Conservation (phyloP, 2,797 vertebrate genomes). For the Danio aesculapii region DNA sequence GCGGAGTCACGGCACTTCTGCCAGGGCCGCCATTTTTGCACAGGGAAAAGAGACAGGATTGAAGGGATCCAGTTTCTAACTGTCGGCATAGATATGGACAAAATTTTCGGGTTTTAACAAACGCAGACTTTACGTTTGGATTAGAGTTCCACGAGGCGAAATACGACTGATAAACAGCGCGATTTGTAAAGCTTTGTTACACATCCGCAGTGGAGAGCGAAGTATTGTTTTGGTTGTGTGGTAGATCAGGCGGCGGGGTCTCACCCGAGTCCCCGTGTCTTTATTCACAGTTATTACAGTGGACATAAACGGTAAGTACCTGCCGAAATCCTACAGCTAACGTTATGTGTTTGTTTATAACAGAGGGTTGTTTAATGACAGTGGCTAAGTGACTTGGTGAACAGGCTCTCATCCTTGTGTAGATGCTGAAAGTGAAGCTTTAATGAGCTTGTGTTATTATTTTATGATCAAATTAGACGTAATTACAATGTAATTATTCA, state of each 20-base stretch:
- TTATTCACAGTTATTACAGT: slow-evolving; percentile 78
- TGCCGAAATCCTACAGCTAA: not conserved
- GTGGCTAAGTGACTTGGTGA: slow-evolving; percentile 69
- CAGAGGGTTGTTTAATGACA: slow-evolving; percentile 22
- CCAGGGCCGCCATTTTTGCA: slow-evolving; percentile 98
- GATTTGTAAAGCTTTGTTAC: slow-evolving; percentile 75
- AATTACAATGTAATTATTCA: not conserved
- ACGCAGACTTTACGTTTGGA: slow-evolving; percentile 56
- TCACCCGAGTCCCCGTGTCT: slow-evolving; percentile 79
- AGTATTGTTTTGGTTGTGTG: slow-evolving; percentile 91
- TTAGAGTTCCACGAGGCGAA: slow-evolving; percentile 48
- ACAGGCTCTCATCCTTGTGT: slow-evolving; percentile 60
- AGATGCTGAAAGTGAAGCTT: slow-evolving; percentile 44
- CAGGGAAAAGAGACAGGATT: slow-evolving; percentile 91
- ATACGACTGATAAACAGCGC: slow-evolving; percentile 42
- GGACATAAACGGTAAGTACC: slow-evolving; percentile 91
- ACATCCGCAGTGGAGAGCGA: slow-evolving; percentile 88
- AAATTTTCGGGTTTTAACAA: slow-evolving; percentile 73
- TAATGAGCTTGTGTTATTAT: not conserved
- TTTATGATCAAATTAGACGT: not conserved
- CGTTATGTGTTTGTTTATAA: not conserved
- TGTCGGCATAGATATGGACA: slow-evolving; percentile 77
- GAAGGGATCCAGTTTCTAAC: slow-evolving; percentile 86
- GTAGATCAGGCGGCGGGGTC: slow-evolving; percentile 84
- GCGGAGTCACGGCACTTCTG: slow-evolving; percentile 83